Evolutionary conservation across 2,797 vertebrate genomes (phyloP).

Genomic region (Lacerta bilineata): DNA sequence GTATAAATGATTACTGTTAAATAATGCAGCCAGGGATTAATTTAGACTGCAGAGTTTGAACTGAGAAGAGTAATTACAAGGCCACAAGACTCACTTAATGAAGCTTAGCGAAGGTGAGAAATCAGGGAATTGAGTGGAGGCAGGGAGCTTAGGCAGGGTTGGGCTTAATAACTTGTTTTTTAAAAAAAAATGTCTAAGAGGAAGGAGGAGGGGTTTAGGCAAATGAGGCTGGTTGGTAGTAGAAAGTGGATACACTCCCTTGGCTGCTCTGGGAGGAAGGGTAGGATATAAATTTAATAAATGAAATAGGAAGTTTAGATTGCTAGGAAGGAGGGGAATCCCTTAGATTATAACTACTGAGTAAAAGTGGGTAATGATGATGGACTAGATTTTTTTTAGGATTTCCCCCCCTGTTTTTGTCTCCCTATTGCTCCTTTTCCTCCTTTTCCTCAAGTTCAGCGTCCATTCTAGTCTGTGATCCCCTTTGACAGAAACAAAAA

Average conservation of each 20-base stretch:
- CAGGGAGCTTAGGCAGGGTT: neutral
- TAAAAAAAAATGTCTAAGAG: neutral
- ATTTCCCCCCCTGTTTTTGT: too few species aligned
- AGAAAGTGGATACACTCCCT: neutral
- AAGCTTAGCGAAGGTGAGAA: conserved; percentile 22
- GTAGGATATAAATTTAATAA: too few species aligned
- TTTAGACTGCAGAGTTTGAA: conserved; percentile 44
- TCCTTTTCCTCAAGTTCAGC: neutral
- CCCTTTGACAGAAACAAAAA: neutral
- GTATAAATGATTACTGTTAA: conserved; percentile 69
- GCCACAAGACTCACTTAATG: conserved; percentile 43
- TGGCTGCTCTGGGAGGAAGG: too few species aligned
- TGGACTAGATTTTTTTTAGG: too few species aligned
- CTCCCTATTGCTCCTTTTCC: neutral
- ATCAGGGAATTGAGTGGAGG: neutral
- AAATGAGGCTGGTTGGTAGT: neutral
- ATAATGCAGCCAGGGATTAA: conserved; percentile 56
- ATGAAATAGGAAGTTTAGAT: too few species aligned
- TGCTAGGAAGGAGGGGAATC: neutral
- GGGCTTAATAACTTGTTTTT: neutral
- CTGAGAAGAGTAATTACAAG: conserved; percentile 49
- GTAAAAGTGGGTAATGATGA: neutral
- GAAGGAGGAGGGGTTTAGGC: neutral
- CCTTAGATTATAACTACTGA: neutral
- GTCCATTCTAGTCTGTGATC: neutral